Conservation (phyloP, 64 coral and sea anemone genomes). For the Acropora yongei region DNA sequence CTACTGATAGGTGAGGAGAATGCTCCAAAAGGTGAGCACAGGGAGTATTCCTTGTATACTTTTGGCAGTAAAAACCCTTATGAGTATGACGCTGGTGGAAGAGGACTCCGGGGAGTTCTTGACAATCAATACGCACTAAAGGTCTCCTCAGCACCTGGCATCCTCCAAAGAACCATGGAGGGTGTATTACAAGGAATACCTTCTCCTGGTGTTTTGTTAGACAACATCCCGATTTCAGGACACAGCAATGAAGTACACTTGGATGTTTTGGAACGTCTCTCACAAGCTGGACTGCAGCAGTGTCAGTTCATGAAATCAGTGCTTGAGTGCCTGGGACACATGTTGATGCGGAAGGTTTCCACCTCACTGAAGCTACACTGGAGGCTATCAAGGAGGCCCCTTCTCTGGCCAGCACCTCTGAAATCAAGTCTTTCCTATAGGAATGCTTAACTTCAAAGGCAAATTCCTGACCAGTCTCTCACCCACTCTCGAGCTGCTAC, state of each 20-base stretch:
- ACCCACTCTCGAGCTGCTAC: too few species aligned
- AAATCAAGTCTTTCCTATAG: too few species aligned
- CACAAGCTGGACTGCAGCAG: slow-evolving; percentile 29
- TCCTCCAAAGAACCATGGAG: slow-evolving; percentile 57
- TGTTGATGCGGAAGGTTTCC: not conserved
- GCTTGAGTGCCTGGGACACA: not conserved
- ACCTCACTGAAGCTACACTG: not conserved
- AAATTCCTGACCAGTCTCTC: too few species aligned
- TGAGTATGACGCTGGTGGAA: not conserved
- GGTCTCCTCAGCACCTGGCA: slow-evolving; percentile 9
- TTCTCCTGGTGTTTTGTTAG: not conserved
- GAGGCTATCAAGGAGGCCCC: not conserved
- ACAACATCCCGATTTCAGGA: not conserved
- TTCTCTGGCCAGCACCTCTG: too few species aligned
- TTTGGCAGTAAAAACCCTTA: not conserved
- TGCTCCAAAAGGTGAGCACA: too few species aligned
- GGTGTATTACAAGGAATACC: slow-evolving; percentile 14
- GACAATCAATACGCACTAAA: slow-evolving; percentile 56
- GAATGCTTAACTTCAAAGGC: too few species aligned
- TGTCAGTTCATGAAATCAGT: slow-evolving; percentile 50
- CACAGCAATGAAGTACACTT: not conserved
- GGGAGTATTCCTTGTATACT: too few species aligned
- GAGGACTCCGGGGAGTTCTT: slow-evolving; percentile 36
- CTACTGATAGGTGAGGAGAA: too few species aligned
- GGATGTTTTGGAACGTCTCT: slow-evolving; percentile 10